Evolutionary conservation across 2,797 vertebrate species (phyloP), one percentile per base, ranked within the genome.

Genomic region (Aratinga solstitialis): DNA sequence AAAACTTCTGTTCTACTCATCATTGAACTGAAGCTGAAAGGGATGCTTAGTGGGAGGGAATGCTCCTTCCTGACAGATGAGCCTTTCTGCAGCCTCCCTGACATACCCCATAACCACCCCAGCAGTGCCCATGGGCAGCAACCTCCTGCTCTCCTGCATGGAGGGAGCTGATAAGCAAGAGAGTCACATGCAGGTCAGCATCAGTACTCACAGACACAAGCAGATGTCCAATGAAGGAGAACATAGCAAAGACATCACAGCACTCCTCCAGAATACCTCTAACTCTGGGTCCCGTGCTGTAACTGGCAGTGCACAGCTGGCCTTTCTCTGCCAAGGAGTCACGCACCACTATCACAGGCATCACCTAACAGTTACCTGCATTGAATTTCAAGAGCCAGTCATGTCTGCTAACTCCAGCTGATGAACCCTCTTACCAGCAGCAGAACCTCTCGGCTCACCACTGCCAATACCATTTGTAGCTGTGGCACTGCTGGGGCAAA

Each of bases 351-450:
- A 34, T 14, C 42, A 34, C 23, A 11, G 27, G 6, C 32, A 63
- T 1, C 34, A 18, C 43, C 32, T 23, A 19, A 20, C 23, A 38
- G 67, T 29, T 36, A 43, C 1, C 0, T 5, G 9, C 20, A 18
- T 2, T 29, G 54, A 47, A 3, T 7, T 50, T 7, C 62, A 45
- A 30, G 0, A 5, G 42, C 54, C 8, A 2, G 26, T 61, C 61
- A 47, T 40, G 19, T 24, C 68, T 5, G 2, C 45, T 29, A 36
- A 72, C 43, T 75, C 34, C 29, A 51, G 11, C 45, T 61, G 54
- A 61, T 72, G 30, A 75, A 10, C 11, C 27, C 50, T 69, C 51
- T 53, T 24, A 50, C 0, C 47, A 78, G 67, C 43, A 87, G 45
- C 59, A 56, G 30, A 19, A 15, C 0, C 54, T 27, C 10, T n/a